A percentile compares a stretch with the other conserved stretches of the same genome.
phyloP scores from a whole-genome alignment of 1,140 invertebrate species.

The Hestina assimilis region DNA sequence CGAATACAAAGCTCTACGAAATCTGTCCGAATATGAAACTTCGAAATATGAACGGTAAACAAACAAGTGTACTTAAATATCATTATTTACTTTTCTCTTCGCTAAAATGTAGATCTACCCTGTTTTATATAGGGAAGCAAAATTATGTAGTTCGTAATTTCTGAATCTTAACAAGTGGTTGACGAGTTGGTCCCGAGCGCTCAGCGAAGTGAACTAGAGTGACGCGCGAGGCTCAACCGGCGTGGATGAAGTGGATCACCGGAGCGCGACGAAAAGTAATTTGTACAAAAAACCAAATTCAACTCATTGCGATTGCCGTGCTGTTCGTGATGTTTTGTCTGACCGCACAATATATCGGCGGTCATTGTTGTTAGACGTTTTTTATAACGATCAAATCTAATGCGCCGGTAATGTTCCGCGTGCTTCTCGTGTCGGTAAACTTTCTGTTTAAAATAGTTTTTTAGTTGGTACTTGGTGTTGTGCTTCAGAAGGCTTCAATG shows the following conservation, averaged over 20 bases:
- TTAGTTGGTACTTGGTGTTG: conserved; percentile 17
- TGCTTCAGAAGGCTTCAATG: conserved; percentile 22
- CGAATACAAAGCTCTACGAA: conserved; percentile 58
- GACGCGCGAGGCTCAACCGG: conserved; percentile 45
- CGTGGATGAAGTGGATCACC: conserved; percentile 71
- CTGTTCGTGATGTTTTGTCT: conserved; percentile 76
- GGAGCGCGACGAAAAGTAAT: conserved; percentile 77
- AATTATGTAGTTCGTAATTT: not conserved
- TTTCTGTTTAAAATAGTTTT: conserved; percentile 37
- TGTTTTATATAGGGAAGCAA: not conserved
- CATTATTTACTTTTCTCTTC: too few species aligned
- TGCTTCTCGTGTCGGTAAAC: conserved; percentile 40
- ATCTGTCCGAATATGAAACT: conserved; percentile 42
- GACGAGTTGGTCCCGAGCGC: conserved; percentile 21
- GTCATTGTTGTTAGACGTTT: conserved; percentile 72
- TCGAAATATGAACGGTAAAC: conserved; percentile 46
- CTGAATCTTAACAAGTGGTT: not conserved
- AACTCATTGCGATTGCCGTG: conserved; percentile 72
- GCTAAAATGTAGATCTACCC: too few species aligned
- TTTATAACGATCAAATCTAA: conserved; percentile 58
- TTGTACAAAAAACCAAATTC: conserved; percentile 77
- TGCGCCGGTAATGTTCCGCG: conserved; percentile 70
- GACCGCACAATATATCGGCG: conserved; percentile 75
- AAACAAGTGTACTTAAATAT: conserved; percentile 29
- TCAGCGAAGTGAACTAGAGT: conserved; percentile 44